phyloP scores from a whole-genome alignment of 2,888 invertebrate genomes.

The Scrobipalpa atriplicella region DNA sequence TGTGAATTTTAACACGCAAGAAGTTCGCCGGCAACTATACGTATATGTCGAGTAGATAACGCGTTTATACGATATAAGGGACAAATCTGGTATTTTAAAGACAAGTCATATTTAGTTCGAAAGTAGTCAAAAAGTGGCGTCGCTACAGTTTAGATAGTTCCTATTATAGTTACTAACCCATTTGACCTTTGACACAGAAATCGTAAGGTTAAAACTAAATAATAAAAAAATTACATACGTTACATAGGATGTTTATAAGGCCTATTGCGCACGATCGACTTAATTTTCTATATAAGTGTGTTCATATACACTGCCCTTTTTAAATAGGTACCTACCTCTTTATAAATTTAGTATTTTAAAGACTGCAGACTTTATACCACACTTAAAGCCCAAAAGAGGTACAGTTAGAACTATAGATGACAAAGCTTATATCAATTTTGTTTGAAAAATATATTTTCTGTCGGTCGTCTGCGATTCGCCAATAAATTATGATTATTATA shows the following conservation, averaged over 20 bases:
- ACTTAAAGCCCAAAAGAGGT: not conserved
- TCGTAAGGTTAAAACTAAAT: conserved; percentile 26
- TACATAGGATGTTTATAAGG: not conserved
- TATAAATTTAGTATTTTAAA: not conserved
- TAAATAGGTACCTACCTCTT: not conserved
- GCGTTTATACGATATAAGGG: not conserved
- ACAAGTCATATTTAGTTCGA: not conserved
- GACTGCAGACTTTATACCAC: not conserved
- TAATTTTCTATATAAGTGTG: not conserved
- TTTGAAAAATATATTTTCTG: not conserved
- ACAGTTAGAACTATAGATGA: not conserved
- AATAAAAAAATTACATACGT: not conserved
- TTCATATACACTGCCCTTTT: conserved; percentile 3
- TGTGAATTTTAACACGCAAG: too few relatives aligned
- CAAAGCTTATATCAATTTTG: not conserved
- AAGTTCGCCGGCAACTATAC: too few relatives aligned
- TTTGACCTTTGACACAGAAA: conserved; percentile 36
- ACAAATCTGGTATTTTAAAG: not conserved
- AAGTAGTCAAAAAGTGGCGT: conserved; percentile 26
- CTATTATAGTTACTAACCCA: conserved; percentile 50
- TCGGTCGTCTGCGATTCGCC: not conserved
- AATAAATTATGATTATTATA: not conserved
- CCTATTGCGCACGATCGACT: conserved; percentile 3
- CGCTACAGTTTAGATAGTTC: conserved; percentile 58
- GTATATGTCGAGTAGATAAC: not conserved